Base-by-base conservation (phyloP, 2,797 vertebrate species). In the Lophius americanus region DNA sequence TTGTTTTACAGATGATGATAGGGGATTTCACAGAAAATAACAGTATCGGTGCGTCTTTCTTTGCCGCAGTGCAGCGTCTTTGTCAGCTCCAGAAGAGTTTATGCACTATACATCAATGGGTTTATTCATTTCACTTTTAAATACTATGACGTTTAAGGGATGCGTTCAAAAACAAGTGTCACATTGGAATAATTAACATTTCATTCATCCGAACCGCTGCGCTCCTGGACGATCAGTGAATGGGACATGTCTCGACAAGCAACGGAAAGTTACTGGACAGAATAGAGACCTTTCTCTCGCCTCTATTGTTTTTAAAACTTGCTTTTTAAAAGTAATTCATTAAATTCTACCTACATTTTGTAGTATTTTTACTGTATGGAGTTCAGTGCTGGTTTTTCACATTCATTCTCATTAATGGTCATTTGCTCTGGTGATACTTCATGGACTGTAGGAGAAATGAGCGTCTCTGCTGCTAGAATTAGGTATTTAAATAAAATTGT, bases 11-110 rank as follows among this genome's bases (percentile, higher is more conserved):
- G 37, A 38, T 38, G 37, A 38, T 7, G 37, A 4, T 38, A 38
- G 7, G 23, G 23, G 37, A 38, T 38, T 38, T 38, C 1, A 38
- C 37, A 38, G 37, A 38, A 38, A 38, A 48, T 57, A 33, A 9
- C 12, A 0, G 23, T 51, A 8, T 49, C 4, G 3, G 4, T 32
- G 32, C 39, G 64, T 75, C 43, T 3, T 9, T 7, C 12, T 49
- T 64, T 37, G 14, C 49, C 68, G 61, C 50, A 90, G 90, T 92
- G 81, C 83, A 71, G 10, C 81, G 90, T 92, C 92, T 92, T 91
- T 85, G 85, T 85, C 61, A 70, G 39, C 51, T 4, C 37, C 43
- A 61, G 49, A 23, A 23, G 13, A 82, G 72, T 86, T 82, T 60
- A 32, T 14, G 9, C 36, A 46, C 5, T n/a, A 23, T 47, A 1